phyloP scores from a whole-genome alignment of 2,113 vertebrate genomes.

The Etia nguti region DNA sequence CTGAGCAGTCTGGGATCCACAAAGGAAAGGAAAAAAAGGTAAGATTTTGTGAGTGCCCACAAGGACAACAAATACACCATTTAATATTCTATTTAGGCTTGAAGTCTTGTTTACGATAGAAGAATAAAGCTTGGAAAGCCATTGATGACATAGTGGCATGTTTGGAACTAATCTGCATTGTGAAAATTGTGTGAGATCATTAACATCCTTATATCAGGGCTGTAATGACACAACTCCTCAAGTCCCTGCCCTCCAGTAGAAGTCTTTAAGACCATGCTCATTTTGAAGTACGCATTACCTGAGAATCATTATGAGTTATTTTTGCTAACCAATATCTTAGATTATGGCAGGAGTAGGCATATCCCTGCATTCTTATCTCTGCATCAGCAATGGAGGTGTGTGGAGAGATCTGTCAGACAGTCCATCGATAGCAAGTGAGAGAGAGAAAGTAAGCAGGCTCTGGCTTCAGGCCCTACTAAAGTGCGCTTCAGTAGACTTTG shows the following conservation, averaged over 20 bases:
- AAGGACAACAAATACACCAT: neutral
- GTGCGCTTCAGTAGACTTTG: neutral
- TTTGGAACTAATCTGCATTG: neutral
- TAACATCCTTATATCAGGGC: neutral
- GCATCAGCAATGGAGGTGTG: neutral
- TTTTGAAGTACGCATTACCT: neutral
- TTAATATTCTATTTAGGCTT: neutral
- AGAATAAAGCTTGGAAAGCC: neutral
- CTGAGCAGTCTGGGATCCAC: constrained; percentile 84
- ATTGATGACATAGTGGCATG: neutral
- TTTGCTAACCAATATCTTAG: neutral
- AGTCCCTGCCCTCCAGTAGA: neutral
- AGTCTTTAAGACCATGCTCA: neutral
- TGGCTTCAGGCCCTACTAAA: neutral
- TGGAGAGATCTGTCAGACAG: neutral
- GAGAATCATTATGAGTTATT: neutral
- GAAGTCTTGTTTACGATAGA: neutral
- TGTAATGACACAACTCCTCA: neutral
- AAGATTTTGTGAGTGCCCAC: neutral
- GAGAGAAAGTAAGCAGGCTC: neutral
- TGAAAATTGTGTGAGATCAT: neutral
- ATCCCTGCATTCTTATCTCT: neutral
- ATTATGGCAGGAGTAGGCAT: neutral
- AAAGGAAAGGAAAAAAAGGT: neutral
- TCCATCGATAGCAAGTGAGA: neutral